Percentiles rank a stretch among this genome's conserved stretches.
phyloP scores from a whole-genome alignment of 2,888 invertebrate genomes.

The Synergus gifuensis region DNA sequence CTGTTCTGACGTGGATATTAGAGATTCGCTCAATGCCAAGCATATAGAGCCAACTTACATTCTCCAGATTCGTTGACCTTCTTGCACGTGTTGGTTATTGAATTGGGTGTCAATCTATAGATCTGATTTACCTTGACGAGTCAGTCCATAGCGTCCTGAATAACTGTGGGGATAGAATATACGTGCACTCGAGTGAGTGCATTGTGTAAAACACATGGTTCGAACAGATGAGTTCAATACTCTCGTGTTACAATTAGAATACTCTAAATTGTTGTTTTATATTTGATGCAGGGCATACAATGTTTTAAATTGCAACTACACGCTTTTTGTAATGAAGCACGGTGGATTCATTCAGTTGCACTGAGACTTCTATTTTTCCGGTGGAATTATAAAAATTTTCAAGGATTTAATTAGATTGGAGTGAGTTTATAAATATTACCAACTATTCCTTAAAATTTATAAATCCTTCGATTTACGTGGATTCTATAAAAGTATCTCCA shows the following conservation, averaged over 20 bases:
- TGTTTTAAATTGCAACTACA: no score
- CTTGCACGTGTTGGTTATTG: not conserved
- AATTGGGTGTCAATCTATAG: conserved; percentile 17
- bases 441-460: no score
- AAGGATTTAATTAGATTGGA: no score
- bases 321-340: no score
- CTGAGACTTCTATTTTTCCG: no score
- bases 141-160: conserved; percentile 3
- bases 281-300: no score
- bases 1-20: conserved; percentile 41
- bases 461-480: not conserved
- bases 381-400: no score
- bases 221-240: not conserved
- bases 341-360: no score
- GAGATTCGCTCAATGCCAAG: conserved; percentile 13
- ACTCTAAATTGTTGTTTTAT: not conserved
- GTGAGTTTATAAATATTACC: no score
- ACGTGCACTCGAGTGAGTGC: conserved; percentile 2
- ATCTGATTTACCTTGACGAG: not conserved
- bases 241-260: conserved; percentile 22
- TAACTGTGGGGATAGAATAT: not conserved
- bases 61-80: conserved; percentile 27
- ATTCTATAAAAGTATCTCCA: conserved; percentile 4
- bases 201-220: not conserved
- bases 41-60: not conserved